Evolutionary conservation across 2,797 vertebrate species (phyloP), one percentile per base, ranked within the genome.

Genomic region (Lacerta agilis): DNA sequence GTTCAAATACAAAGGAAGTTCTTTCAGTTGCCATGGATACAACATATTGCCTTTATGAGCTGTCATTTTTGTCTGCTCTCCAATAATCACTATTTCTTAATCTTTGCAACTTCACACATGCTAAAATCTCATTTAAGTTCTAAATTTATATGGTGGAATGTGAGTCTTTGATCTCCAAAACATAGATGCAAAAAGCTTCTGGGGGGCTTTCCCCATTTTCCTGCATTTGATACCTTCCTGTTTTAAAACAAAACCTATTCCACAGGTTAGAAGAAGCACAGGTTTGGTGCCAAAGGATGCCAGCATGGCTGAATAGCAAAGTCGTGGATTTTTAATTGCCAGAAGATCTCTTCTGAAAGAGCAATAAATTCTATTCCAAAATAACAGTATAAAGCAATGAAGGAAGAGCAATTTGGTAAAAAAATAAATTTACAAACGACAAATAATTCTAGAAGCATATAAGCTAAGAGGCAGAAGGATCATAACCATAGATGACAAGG

Each of bases 11-110:
- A 66, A 81, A 41, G 10, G 17, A 41, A 29, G 13, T 38, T 81
- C 55, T 64, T 73, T 83, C 45, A 72, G 82, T 84, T 84, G 69
- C 82, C 43, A 75, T 84, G 71, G n/a, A 13, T 75, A 75, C 49
- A 29, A n/a, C 33, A 58, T 38, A 75, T 75, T 18, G 73, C 43
- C 8, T 45, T 69, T 20, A 72, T 72, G 45, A 23, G 45, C 17
- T 49, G 77, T 55, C 45, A 79, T 55, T 79, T 55, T 83, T 75
- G 45, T 38, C 71, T 84, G 20, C 5, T 36, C 45, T 72, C 17
- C 33, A 58, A 61, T 58, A 38, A 73, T 58, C n/a, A 20, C 23
- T n/a, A 38, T 17, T 58, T 55, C 69, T 73, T 72, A 15, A 36
- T 61, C 71, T 84, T 72, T 15, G 15, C 29, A 9, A 43, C 33